Conservation (phyloP, 2,888 invertebrate species). For the Matsumyia berberina region DNA sequence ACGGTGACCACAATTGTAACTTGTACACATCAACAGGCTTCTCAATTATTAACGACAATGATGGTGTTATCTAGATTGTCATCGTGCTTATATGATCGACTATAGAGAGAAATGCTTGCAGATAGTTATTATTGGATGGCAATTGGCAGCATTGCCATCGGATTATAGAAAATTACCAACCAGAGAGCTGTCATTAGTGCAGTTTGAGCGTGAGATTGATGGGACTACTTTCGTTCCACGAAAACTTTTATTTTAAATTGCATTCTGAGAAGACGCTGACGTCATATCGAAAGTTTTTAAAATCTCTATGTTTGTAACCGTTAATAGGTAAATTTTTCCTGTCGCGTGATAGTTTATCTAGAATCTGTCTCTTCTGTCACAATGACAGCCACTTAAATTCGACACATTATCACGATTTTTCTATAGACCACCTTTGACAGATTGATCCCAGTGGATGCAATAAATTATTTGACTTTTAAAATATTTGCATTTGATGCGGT, state of each 20-base stretch:
- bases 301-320: too few relatives aligned
- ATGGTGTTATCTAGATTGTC: slow-evolving; percentile 14
- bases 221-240: slow-evolving; percentile 8
- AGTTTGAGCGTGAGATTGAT: neutral
- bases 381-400: too few relatives aligned
- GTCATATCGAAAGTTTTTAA: too few relatives aligned
- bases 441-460: too few relatives aligned
- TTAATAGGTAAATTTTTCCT: too few relatives aligned
- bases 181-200: slow-evolving; percentile 7
- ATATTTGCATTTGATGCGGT: too few relatives aligned
- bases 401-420: too few relatives aligned
- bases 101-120: neutral
- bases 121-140: slow-evolving; percentile 15
- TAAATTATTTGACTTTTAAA: too few relatives aligned
- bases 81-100: slow-evolving; percentile 12
- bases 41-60: slow-evolving; percentile 39
- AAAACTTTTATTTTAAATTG: neutral
- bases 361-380: too few relatives aligned
- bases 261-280: too few relatives aligned
- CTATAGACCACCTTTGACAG: too few relatives aligned
- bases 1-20: slow-evolving; percentile 16
- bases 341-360: too few relatives aligned
- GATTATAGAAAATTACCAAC: slow-evolving; percentile 3
- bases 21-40: slow-evolving; percentile 18
- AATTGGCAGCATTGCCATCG: slow-evolving; percentile 5